phyloP scores from a whole-genome alignment of 2,113 vertebrate species.

The Cyprinodon brontotheroides region DNA sequence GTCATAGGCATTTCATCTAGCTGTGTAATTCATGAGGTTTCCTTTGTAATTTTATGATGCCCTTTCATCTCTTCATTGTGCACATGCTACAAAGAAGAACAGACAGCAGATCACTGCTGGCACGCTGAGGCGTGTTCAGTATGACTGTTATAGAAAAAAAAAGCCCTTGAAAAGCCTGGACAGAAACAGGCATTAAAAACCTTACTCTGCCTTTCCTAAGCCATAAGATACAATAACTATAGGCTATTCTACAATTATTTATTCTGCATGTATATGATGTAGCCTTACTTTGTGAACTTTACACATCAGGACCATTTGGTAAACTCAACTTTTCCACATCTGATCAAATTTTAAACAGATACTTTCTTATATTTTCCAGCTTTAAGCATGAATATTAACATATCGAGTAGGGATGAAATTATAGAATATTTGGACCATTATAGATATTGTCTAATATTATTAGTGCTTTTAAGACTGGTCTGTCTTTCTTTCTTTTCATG shows the following conservation, averaged over 20 bases:
- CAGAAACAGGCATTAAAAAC: slow-evolving; percentile 39
- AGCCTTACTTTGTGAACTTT: background rate
- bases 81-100: slow-evolving; percentile 51
- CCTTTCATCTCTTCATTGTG: slow-evolving; percentile 66
- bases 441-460: no score
- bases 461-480: no score
- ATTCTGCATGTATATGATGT: background rate
- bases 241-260: slow-evolving; percentile 9
- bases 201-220: slow-evolving; percentile 34
- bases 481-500: no score
- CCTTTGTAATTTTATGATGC: slow-evolving; percentile 68
- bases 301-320: background rate
- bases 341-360: background rate
- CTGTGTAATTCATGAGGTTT: slow-evolving; percentile 62
- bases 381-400: background rate
- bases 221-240: slow-evolving; percentile 26
- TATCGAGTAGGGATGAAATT: background rate
- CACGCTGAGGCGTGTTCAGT: slow-evolving; percentile 59
- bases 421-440: no score
- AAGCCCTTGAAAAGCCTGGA: slow-evolving; percentile 21
- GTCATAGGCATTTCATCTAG: slow-evolving; percentile 55
- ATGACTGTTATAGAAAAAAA: slow-evolving; percentile 51
- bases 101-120: slow-evolving; percentile 43
- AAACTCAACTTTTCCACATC: background rate
- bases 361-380: background rate